Evolutionary conservation across 2,888 invertebrate genomes (phyloP).

Genomic region (Cosmorhoe ocellata): DNA sequence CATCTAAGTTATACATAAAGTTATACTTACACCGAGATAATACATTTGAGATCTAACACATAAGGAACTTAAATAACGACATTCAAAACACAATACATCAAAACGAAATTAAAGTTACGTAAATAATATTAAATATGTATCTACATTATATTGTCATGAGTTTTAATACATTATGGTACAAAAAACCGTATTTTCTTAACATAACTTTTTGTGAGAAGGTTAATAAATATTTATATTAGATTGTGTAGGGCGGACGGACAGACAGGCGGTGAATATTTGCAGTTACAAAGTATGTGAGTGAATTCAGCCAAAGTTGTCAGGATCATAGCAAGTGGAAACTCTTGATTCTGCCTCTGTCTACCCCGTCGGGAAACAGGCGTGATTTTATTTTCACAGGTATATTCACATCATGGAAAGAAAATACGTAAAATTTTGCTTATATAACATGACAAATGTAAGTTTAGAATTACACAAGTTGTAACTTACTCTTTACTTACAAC

Average conservation of each 20-base stretch:
- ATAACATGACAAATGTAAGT: no score
- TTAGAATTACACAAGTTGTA: no score
- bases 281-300: neutral
- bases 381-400: no score
- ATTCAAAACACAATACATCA: conserved; percentile 46
- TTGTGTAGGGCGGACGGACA: conserved; percentile 10
- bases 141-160: conserved; percentile 70
- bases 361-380: no score
- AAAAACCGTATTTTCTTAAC: conserved; percentile 13
- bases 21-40: conserved; percentile 58
- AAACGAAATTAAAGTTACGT: conserved; percentile 40
- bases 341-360: no score
- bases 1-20: conserved; percentile 32
- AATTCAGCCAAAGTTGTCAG: no score
- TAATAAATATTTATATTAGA: neutral
- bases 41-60: conserved; percentile 69
- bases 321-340: no score
- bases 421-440: no score
- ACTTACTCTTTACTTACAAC: no score
- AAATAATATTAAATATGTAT: conserved; percentile 44
- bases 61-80: conserved; percentile 62
- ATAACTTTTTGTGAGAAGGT: neutral
- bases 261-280: neutral
- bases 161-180: conserved; percentile 54
- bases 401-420: no score